These are phyloP conservation scores for Alsophila aescularia DNA, from an alignment of 2,888 invertebrate genomes.

Conservation along the genomic window DNA sequence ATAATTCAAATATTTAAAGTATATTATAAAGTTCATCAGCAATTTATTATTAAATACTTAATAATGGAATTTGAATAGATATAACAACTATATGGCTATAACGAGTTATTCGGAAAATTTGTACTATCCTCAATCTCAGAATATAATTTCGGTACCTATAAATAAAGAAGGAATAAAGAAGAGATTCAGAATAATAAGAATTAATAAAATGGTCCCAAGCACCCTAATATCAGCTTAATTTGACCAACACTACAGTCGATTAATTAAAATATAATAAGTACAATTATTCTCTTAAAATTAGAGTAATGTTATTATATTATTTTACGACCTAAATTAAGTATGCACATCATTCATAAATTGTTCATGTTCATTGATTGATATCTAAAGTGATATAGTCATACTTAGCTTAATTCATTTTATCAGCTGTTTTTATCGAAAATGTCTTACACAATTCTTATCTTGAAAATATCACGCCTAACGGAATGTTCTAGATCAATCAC, in stretches of 20 bases:
- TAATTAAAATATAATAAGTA: not conserved
- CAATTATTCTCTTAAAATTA: constrained; percentile 2
- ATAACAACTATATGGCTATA: constrained; percentile 13
- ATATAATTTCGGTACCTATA: not conserved
- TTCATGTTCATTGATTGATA: constrained; percentile 18
- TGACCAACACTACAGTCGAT: not conserved
- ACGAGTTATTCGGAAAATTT: constrained; percentile 16
- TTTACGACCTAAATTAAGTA: constrained; percentile 1
- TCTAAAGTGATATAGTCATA: not conserved
- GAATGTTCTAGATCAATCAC: constrained; percentile 10
- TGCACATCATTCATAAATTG: constrained; percentile 11
- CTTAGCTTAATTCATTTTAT: not conserved
- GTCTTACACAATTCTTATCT: not conserved
- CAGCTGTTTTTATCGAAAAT: not conserved
- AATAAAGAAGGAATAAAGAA: not conserved
- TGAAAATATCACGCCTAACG: not conserved
- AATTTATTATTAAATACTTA: not conserved
- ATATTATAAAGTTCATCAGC: not conserved
- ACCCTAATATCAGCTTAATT: constrained; percentile 2
- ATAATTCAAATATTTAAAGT: not conserved
- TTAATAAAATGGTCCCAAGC: constrained; percentile 18
- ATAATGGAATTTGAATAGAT: not conserved
- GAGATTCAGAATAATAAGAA: constrained; percentile 22
- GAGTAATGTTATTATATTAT: constrained; percentile 1
- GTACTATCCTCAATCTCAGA: constrained; percentile 34